Evolutionary conservation across 2,113 vertebrate genomes (phyloP), one percentile per base, ranked within the genome.

Genomic region (Motacilla alba): DNA sequence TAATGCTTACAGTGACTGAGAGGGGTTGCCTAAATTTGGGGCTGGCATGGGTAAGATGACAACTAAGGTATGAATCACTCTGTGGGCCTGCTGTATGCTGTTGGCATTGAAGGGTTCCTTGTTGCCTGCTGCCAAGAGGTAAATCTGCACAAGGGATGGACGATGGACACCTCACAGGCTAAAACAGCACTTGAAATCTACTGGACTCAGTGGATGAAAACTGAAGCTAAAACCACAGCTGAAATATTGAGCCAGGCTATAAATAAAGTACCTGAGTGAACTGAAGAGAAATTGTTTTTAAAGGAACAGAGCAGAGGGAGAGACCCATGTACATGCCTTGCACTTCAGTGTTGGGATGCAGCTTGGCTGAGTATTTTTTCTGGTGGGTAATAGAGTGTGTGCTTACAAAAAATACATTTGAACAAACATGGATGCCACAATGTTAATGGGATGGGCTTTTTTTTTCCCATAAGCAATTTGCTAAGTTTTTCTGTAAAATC

Each of bases 371-470:
- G 9, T 1, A 55, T 41, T 49, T 82, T 79, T 84, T 33, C 49
- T 76, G 13, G 13, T 67, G 46, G 24, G 8, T 69, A 50, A 18
- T 55, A 62, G 6, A 21, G 17, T 23, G 7, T 52, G 28, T 43
- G 24, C 60, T 88, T 62, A 26, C 20, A 66, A 47, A 16, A 68
- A 53, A 37, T 26, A 41, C 10, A 10, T 69, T 55, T 79, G 63
- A 46, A 62, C 58, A 73, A 85, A 72, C 12, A 16, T 1, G 1
- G n/a, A 27, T 69, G 43, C 27, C 69, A 13, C 1, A 6, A 13
- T 43, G 30, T 49, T 79, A 49, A 19, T 35, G 21, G 35, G 4
- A 4, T 33, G 31, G 17, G 3, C 0, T 0, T 3, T 27, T 35
- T 43, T 50, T 55, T 72, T 2, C 33, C 35, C 13, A 17, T 47